Base-by-base conservation (phyloP, 2,797 vertebrate genomes). In the Pipistrellus pipistrellus region DNA sequence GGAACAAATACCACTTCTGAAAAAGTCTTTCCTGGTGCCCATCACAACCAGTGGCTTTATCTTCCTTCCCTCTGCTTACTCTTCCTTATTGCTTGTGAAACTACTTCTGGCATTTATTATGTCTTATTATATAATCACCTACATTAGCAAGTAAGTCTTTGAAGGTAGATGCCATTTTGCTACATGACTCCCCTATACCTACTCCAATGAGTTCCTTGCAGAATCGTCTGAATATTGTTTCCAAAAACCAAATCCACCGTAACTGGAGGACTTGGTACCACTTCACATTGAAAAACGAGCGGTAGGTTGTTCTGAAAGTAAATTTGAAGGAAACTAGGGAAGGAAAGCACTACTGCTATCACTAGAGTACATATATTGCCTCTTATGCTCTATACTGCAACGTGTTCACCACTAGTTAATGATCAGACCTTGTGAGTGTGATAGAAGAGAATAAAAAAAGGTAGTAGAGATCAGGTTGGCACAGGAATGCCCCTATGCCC, bases 251-350 rank as follows among this genome's bases (percentile, higher is more conserved):
- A 78, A 83, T 72, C 64, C 81, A 68, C n/a, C 75, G 21, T 75
- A 88, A 81, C 68, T 82, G 41, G 41, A 90, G 53, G 38, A 80
- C 57, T 13, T 66, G 27, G 71, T 32, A 91, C 21, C n/a, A 46
- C 44, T 94, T 94, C 32, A 82, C 66, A 83, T 69, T 93, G 14
- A 55, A 90, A 53, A 90, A 86, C 30, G 15, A 91, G 57, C 25
- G 88, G 46, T 55, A 91, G 30, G 27, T 59, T 85, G 27, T 59
- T 85, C 55, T 87, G 11, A 78, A 86, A 44, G 25, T 85, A 51
- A 95, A 46, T 89, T 15, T 71, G 20, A 76, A 78, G 46, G 25
- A 38, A 51, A 78, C 64, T 23, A 20, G n/a, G 27, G 46, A 32
- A n/a, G n/a, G 11, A 85, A 21, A 46, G 12, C 35, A 44, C 25